Evolutionary conservation across 2,113 vertebrate genomes (phyloP), one percentile per base, ranked within the genome.

Genomic region (Ia io): DNA sequence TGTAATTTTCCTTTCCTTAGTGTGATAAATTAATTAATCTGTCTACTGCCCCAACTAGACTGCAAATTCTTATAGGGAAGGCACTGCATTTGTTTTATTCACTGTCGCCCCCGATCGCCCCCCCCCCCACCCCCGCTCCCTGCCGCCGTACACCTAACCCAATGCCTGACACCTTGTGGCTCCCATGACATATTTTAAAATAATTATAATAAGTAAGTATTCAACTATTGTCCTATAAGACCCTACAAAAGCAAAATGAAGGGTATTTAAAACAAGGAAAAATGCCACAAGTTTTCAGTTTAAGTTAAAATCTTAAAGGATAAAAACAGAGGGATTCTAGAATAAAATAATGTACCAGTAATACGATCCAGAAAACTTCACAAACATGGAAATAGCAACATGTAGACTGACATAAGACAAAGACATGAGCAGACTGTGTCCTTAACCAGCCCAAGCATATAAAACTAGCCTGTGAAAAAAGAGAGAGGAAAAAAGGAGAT

Each of bases 221-320:
- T 37, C 63, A 56, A 59, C 25, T 53, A 69, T 47, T 89, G 12
- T 5, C 65, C 42, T 44, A 35, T 2, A 78, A 88, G 59, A 86
- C 30, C 69, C 73, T 88, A 53, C 13, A 56, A n/a, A 91, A 91
- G 42, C 42, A 91, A 44, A 79, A 91, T 44, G 51, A 92, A 95
- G 76, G 25, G 79, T 71, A 90, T 87, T 92, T 78, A 77, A 95
- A 93, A 87, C 20, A 83, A 94, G 73, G 74, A 44, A 25, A 95
- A 90, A 88, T 67, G 71, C 47, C 71, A 9, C 20, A 22, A 88
- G 35, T 16, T 79, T 87, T 90, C 49, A 71, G 76, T 83, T 90
- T 79, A 88, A 94, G 96, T 94, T 83, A 76, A 91, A 80, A 93
- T 89, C 74, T 76, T 96, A 84, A 95, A 97, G 35, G 37, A n/a